Percentiles rank a stretch among this genome's conserved stretches.
phyloP scores from a whole-genome alignment of 2,888 invertebrate genomes.

The Poecilus cupreus region DNA sequence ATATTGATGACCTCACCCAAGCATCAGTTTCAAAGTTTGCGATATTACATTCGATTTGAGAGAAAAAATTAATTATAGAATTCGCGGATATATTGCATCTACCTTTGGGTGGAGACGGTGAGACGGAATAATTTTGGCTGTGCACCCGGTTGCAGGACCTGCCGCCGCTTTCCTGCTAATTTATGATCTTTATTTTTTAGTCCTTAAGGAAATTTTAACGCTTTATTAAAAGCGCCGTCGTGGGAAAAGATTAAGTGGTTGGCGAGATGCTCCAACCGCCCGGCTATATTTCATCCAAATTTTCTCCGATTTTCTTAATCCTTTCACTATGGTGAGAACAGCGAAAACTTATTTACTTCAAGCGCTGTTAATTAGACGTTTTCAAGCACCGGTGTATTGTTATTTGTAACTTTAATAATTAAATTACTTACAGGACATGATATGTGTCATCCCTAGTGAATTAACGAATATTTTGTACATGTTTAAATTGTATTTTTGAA shows the following conservation, averaged over 20 bases:
- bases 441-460: too few species aligned
- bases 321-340: not conserved
- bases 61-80: conserved; percentile 41
- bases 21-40: conserved; percentile 17
- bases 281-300: conserved; percentile 19
- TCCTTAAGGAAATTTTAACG: conserved; percentile 11
- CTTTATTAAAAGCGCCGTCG: conserved; percentile 29
- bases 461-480: too few species aligned
- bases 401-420: not conserved
- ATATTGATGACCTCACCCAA: conserved; percentile 31
- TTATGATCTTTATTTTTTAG: conserved; percentile 7
- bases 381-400: not conserved
- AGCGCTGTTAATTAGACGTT: not conserved
- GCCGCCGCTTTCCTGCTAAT: not conserved
- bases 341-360: not conserved
- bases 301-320: conserved; percentile 8
- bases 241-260: conserved; percentile 21
- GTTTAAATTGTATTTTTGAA: too few species aligned
- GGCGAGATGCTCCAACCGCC: not conserved
- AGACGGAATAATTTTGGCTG: not conserved
- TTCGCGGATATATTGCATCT: conserved; percentile 40
- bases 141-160: not conserved
- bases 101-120: conserved; percentile 22
- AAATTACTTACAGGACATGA: too few species aligned
- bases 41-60: conserved; percentile 23